phyloP scores from a whole-genome alignment of 2,113 vertebrate genomes.

The Dermatemys mawii region DNA sequence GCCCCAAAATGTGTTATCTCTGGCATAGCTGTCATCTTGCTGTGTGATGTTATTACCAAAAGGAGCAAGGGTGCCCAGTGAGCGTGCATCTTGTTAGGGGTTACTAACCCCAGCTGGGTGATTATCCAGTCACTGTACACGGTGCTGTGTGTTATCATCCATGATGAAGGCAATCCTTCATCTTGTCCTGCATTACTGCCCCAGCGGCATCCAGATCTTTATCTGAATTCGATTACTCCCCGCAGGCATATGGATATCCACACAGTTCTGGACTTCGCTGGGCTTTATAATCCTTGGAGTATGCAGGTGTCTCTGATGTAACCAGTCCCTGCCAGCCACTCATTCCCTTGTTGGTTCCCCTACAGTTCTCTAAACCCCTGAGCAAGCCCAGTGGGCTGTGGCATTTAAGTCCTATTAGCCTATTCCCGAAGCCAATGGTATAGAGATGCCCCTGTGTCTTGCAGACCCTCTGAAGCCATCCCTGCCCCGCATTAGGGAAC shows the following conservation, averaged over 20 bases:
- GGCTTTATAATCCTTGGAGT: rapidly evolving
- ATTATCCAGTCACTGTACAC: background rate
- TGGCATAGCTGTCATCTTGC: rapidly evolving
- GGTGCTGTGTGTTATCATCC: background rate
- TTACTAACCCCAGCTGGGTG: rapidly evolving
- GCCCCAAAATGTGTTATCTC: background rate
- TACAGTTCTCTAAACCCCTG: rapidly evolving
- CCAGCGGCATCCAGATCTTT: rapidly evolving
- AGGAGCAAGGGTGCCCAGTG: background rate
- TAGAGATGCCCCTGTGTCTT: background rate
- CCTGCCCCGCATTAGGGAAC: constrained; percentile 12
- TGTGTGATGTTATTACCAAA: background rate
- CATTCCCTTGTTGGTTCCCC: background rate
- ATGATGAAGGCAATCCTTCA: rapidly evolving
- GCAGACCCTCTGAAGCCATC: background rate
- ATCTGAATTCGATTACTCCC: background rate
- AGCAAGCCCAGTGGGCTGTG: rapidly evolving
- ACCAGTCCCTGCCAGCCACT: background rate
- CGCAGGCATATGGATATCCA: rapidly evolving
- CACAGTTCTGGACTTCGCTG: background rate
- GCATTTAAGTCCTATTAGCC: rapidly evolving
- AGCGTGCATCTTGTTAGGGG: background rate
- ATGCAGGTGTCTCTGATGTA: background rate
- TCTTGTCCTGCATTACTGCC: background rate
- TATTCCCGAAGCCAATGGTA: background rate